Base-by-base conservation (phyloP, 1,140 invertebrate species). In the honey bee (Apis mellifera) region DNA sequence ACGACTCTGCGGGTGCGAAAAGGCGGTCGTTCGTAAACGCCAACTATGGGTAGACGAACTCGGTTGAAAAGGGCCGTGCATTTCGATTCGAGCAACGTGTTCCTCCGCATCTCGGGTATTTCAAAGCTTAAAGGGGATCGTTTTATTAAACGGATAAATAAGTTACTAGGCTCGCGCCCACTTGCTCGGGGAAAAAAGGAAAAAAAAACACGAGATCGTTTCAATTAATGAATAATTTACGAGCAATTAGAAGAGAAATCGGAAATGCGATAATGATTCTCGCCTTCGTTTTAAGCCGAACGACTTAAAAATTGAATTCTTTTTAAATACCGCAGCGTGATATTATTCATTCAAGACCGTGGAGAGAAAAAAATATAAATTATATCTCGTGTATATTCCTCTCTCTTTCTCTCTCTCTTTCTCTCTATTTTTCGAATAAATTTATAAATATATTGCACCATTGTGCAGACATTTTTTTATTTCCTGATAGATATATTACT, bases 171-270 rank as follows among this genome's bases (percentile, higher is more conserved):
- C 5, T 11, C 9, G 11, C 48, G 42, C 57, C 19, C 48, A 54
- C 32, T 55, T 15, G 19, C 74, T 19, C 9, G 8, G 62, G 26
- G 15, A 11, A 15, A 12, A n/a, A 17, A 26, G 26, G 0, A 42
- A 60, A 60, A 57, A 32, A 42, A 42, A 42, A 42, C 4, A 1
- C 19, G 32, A 21, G 42, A 69, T 69, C 32, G 42, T 21, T 69
- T 78, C 42, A 52, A 78, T 78, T 78, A 59, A 26, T n/a, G 65
- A 55, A 50, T 59, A 59, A 78, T 69, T 42, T 26, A 50, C n/a
- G 64, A 50, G 3, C 64, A 78, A 57, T 48, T 68, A 69, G n/a
- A 17, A 69, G n/a, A 17, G 15, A 62, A 48, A 60, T 75, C 23
- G 72, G 5, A 26, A 57, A 50, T n/a, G 7, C 12, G 9, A 17